These are phyloP conservation scores for Ophiothrix spiculata DNA, from an alignment of 35 echinoderm and acorn worm genomes.

Conservation along the genomic window DNA sequence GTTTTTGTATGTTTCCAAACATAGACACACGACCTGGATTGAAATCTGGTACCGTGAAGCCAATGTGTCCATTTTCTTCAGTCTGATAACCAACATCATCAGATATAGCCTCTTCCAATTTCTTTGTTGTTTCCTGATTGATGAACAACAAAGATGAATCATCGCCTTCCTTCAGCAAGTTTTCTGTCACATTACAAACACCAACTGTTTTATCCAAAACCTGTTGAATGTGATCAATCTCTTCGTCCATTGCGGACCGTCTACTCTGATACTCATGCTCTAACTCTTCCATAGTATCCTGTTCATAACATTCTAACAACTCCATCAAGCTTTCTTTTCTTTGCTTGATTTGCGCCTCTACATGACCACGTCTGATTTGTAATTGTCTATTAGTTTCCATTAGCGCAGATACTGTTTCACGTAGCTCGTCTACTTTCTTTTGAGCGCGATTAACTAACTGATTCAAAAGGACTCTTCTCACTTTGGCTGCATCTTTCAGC, in stretches of 20 bases:
- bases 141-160: conserved; percentile 75
- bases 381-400: conserved; percentile 73
- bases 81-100: conserved; percentile 35
- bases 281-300: conserved; percentile 65
- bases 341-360: conserved; percentile 53
- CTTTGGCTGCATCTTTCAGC: conserved; percentile 46
- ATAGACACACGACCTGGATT: conserved; percentile 23
- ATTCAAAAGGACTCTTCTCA: conserved; percentile 49
- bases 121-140: conserved; percentile 70
- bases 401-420: conserved; percentile 60
- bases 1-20: conserved; percentile 35
- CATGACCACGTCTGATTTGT: conserved; percentile 44
- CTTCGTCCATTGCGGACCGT: conserved; percentile 51
- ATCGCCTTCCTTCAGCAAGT: conserved; percentile 74
- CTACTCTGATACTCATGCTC: conserved; percentile 55
- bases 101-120: conserved; percentile 66
- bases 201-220: conserved; percentile 78
- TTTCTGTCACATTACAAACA: conserved; percentile 84
- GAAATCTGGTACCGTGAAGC: conserved; percentile 37
- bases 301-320: conserved; percentile 52
- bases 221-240: conserved; percentile 61
- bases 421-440: conserved; percentile 49
- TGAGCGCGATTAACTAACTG: conserved; percentile 59
- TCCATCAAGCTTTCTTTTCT: conserved; percentile 56
- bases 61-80: conserved; percentile 77